Conservation (phyloP, 2,888 invertebrate genomes). For the Cerastis leucographa region DNA sequence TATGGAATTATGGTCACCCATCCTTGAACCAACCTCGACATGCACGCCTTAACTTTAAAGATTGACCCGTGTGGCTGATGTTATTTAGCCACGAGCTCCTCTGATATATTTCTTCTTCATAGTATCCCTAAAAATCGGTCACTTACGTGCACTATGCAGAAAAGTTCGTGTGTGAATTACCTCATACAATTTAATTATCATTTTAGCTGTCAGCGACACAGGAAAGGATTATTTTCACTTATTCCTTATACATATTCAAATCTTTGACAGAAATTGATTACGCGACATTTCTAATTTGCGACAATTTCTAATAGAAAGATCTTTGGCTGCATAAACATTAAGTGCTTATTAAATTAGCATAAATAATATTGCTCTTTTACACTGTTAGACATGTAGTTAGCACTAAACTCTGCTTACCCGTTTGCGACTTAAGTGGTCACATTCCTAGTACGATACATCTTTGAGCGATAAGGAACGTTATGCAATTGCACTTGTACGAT, state of each 20-base stretch:
- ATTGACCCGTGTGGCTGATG: too few relatives aligned
- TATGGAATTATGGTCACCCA: too few relatives aligned
- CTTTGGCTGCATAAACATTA: conserved; percentile 27
- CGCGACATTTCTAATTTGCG: conserved; percentile 6
- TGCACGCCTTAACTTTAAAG: too few relatives aligned
- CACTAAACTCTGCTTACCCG: conserved; percentile 42
- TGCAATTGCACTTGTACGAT: conserved; percentile 61
- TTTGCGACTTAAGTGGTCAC: conserved; percentile 48
- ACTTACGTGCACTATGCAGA: not conserved
- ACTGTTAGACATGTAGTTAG: conserved; percentile 20
- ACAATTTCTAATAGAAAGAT: conserved; percentile 39
- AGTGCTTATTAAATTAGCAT: conserved; percentile 41
- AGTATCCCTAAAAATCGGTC: not conserved
- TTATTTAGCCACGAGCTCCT: too few relatives aligned
- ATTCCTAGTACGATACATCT: conserved; percentile 60
- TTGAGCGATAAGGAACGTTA: conserved; percentile 60
- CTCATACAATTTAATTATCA: not conserved
- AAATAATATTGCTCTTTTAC: conserved; percentile 22
- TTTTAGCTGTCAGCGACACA: not conserved
- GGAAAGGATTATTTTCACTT: not conserved
- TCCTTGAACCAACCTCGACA: too few relatives aligned
- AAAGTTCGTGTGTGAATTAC: not conserved
- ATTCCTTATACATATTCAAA: conserved; percentile 8
- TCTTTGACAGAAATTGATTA: conserved; percentile 1
- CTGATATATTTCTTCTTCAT: not conserved